Conservation (phyloP, 2,888 invertebrate genomes). For the Tiliacea citrago region DNA sequence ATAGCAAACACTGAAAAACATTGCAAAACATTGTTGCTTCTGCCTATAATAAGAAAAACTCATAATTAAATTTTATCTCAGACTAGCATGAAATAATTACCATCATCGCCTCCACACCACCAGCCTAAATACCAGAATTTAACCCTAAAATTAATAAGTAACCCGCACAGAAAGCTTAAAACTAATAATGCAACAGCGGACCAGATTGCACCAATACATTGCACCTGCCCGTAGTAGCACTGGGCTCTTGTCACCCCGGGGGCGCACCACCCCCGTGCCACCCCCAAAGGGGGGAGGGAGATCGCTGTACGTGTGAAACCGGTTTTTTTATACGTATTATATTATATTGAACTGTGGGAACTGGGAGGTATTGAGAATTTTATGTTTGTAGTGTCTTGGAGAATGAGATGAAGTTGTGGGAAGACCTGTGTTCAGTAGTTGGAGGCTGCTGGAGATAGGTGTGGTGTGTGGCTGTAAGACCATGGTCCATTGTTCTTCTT, state of each 20-base stretch:
- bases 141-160: constrained; percentile 69
- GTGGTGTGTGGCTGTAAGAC: too few relatives aligned
- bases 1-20: too few relatives aligned
- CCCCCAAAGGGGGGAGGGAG: constrained; percentile 63
- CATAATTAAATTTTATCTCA: too few relatives aligned
- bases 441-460: not conserved
- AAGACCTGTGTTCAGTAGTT: not conserved
- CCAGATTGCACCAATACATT: constrained; percentile 84
- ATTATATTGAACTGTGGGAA: constrained; percentile 67
- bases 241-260: constrained; percentile 76
- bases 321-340: constrained; percentile 82
- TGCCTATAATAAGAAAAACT: not conserved
- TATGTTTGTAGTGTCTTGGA: constrained; percentile 46
- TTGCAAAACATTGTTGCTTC: not conserved
- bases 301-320: constrained; percentile 79
- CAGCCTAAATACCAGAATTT: constrained; percentile 35
- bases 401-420: not conserved
- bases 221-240: constrained; percentile 79
- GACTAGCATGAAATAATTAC: not conserved
- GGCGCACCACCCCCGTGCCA: constrained; percentile 56
- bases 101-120: not conserved
- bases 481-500: not conserved
- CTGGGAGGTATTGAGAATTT: constrained; percentile 60
- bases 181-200: constrained; percentile 80
- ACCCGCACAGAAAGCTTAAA: constrained; percentile 65